A percentile compares a stretch with the other conserved stretches of the same genome.
These are phyloP conservation scores for Vanessa tameamea DNA, from an alignment of 1,140 invertebrate species.

Conservation along the genomic window DNA sequence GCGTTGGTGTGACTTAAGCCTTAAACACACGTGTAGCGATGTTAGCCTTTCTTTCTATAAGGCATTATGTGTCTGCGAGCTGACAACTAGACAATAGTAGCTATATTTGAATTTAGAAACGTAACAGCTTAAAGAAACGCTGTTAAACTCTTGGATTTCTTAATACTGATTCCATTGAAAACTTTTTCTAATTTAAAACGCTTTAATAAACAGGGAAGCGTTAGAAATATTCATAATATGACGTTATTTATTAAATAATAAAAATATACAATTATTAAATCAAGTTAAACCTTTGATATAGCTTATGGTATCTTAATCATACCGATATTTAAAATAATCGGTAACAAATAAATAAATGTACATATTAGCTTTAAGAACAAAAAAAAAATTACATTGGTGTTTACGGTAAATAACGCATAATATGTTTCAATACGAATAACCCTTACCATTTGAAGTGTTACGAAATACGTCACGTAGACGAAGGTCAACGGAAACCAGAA, in stretches of 20 bases:
- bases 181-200: no score
- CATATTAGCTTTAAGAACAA: no score
- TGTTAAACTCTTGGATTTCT: not conserved
- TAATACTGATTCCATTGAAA: not conserved
- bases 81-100: conserved; percentile 27
- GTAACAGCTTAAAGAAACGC: not conserved
- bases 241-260: no score
- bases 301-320: no score
- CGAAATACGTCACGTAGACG: conserved; percentile 10
- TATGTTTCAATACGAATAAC: not conserved
- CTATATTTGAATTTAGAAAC: conserved; percentile 35
- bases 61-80: conserved; percentile 22
- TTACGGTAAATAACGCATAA: no score
- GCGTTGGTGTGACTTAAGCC: conserved; percentile 40
- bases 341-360: no score
- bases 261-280: no score
- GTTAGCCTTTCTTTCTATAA: conserved; percentile 22
- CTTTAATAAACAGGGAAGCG: no score
- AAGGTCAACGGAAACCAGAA: conserved; percentile 15
- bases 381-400: no score
- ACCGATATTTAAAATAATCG: no score
- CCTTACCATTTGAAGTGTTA: not conserved
- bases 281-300: no score
- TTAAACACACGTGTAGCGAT: conserved; percentile 18
- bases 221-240: no score